Evolutionary conservation across 2,888 invertebrate genomes (phyloP).

Genomic region (Euplexia lucipara): DNA sequence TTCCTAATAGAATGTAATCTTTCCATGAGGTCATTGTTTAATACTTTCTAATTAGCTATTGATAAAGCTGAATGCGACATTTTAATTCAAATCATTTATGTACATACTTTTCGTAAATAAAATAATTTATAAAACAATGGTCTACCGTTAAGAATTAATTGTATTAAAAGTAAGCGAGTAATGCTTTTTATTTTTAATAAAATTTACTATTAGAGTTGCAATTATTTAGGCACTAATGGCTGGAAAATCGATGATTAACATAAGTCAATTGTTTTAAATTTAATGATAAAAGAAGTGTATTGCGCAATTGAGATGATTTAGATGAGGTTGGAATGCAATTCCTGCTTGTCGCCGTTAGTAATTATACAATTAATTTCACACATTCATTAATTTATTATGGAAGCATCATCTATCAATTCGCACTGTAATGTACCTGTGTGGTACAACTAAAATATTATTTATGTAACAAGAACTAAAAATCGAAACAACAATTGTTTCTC

Average conservation of each 20-base stretch:
- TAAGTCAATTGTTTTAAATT: constrained; percentile 23
- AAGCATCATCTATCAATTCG: too few relatives aligned
- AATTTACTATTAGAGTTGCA: constrained; percentile 13
- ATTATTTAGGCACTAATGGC: constrained; percentile 27
- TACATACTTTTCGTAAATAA: constrained; percentile 2
- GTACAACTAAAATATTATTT: too few relatives aligned
- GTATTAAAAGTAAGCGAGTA: background rate
- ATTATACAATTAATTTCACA: too few relatives aligned
- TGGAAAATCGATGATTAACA: constrained; percentile 29
- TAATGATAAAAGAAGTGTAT: constrained; percentile 22
- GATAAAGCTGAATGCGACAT: background rate
- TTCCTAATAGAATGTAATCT: constrained; percentile 7
- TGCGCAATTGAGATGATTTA: constrained; percentile 1
- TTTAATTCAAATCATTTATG: constrained; percentile 43
- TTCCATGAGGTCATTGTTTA: constrained; percentile 19
- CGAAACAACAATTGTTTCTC: too few relatives aligned
- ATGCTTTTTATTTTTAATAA: constrained; percentile 22
- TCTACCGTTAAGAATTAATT: constrained; percentile 12
- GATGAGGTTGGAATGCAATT: background rate
- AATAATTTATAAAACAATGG: constrained; percentile 46
- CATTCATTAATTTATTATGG: too few relatives aligned
- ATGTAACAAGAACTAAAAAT: too few relatives aligned
- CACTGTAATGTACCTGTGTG: too few relatives aligned
- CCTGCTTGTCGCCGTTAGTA: too few relatives aligned
- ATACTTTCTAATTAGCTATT: constrained; percentile 6